Evolutionary conservation across 1,140 invertebrate species (phyloP).

Genomic region (Plodia interpunctella): DNA sequence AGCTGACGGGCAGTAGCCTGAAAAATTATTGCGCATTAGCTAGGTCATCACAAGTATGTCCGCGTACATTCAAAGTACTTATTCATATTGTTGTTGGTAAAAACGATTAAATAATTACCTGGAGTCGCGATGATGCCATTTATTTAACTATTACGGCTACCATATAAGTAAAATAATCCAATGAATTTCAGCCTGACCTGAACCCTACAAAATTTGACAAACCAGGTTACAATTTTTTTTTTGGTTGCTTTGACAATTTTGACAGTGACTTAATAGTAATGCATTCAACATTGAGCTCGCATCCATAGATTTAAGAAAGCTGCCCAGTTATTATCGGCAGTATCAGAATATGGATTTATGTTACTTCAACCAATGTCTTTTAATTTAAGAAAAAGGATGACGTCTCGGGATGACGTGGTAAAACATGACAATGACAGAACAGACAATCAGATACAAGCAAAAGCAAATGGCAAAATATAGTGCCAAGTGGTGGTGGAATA

Average conservation of each 20-base stretch:
- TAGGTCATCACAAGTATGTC: slow-evolving; percentile 1
- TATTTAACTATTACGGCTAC: slow-evolving; percentile 22
- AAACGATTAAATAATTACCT: slow-evolving; percentile 36
- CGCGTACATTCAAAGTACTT: slow-evolving; percentile 13
- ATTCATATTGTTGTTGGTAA: neutral
- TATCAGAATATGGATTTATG: no score
- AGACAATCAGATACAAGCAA: slow-evolving; percentile 29
- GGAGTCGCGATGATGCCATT: slow-evolving; percentile 68
- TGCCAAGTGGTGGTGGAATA: slow-evolving; percentile 53
- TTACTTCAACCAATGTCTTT: neutral
- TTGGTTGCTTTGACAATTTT: neutral
- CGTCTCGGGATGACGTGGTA: slow-evolving; percentile 53
- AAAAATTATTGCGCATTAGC: slow-evolving; percentile 23
- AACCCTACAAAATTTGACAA: slow-evolving; percentile 4
- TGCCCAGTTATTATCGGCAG: no score
- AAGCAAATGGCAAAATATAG: slow-evolving; percentile 34
- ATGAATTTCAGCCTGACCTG: neutral
- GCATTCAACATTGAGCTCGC: no score
- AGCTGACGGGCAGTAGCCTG: slow-evolving; percentile 63
- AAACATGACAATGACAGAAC: slow-evolving; percentile 15
- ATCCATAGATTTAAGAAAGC: no score
- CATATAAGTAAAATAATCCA: slow-evolving; percentile 2
- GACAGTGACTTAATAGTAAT: neutral
- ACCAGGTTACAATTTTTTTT: neutral
- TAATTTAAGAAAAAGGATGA: neutral